Conservation (phyloP, 1,140 invertebrate genomes). For the Tetramorium simillimum region DNA sequence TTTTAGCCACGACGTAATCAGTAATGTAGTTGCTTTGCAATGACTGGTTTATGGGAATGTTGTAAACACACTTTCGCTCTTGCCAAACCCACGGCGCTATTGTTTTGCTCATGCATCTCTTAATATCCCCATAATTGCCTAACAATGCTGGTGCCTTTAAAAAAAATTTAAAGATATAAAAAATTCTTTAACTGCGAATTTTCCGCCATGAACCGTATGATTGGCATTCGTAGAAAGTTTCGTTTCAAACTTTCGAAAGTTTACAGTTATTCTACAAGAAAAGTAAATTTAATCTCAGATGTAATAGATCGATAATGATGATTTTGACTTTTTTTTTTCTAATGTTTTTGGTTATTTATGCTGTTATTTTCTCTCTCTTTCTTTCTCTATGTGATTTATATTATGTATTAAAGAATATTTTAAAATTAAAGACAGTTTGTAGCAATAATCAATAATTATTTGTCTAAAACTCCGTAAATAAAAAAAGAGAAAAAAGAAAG, state of each 20-base stretch:
- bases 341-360: no score
- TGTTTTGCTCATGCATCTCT: neutral
- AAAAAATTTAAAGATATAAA: neutral
- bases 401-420: neutral
- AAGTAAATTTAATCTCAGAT: neutral
- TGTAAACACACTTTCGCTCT: conserved; percentile 57
- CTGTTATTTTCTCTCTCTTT: neutral
- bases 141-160: neutral
- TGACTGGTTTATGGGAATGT: conserved; percentile 5
- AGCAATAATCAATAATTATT: neutral
- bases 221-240: neutral
- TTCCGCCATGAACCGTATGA: neutral
- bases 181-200: neutral
- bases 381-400: neutral
- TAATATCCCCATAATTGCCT: neutral
- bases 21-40: conserved; percentile 9
- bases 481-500: neutral
- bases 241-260: neutral
- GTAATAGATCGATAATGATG: neutral
- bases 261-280: neutral
- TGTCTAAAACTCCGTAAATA: neutral
- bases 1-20: conserved; percentile 19
- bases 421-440: neutral
- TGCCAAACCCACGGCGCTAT: conserved; percentile 34
- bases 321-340: neutral